Evolutionary conservation across 2,888 invertebrate species (phyloP), one percentile per base, ranked within the genome.

Genomic region (Platycnemis pennipes): DNA sequence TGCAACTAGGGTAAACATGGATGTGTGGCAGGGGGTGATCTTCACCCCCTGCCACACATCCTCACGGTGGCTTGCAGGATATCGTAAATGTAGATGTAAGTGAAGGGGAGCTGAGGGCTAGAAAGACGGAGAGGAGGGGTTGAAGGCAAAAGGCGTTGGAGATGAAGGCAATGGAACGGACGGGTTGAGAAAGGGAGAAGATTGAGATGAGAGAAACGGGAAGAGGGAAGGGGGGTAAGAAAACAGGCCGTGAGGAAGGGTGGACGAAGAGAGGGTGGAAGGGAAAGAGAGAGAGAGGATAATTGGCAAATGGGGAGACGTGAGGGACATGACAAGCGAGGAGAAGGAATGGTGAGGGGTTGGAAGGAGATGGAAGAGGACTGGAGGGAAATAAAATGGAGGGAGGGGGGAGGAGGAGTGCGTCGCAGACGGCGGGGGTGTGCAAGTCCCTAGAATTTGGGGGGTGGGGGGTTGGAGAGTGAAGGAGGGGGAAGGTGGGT

Each of bases 261-360:
- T 53, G 22, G 44, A 16, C 31, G n/a, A 53, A 53, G 53, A 89
- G 16, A 19, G 56, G 22, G 85, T 22, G 85, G 42, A 26, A 86
- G 44, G 2, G 42, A 37, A 31, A 44, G 85, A 86, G n/a, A 26
- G 63, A 63, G n/a, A 77, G 37, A 37, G 77, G 45, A 45, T 77
- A 77, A 77, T 77, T 77, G 77, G 77, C 77, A 37, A 77, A 77
- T 8, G 77, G 77, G 31, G 37, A 77, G 37, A 77, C 77, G 77
- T 77, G 77, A 31, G 77, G n/a, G 77, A 37, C 22, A 77, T 77
- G 77, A 77, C 31, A 77, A 77, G 77, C 77, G 77, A 63, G 5
- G 63, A n/a, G 22, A n/a, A 7, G 49, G 49, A 19, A 49, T 49
- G 16, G 49, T 16, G 11, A 49, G 16, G 49, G 49, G 49, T 16